Evolutionary conservation across 2,113 vertebrate species (phyloP).

Genomic region (Neodontobutis hainanensis): DNA sequence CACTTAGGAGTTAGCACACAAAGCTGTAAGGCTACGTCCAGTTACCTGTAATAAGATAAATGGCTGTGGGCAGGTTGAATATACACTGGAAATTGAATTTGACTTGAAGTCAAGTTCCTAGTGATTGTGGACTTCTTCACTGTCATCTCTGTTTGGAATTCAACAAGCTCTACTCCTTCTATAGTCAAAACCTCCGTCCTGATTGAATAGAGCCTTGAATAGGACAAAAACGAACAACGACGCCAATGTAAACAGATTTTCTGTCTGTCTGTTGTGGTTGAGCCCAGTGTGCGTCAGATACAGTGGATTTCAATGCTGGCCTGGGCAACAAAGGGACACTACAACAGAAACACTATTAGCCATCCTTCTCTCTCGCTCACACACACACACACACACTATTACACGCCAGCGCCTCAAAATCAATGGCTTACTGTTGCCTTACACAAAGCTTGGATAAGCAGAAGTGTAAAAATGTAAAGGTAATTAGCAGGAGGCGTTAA

Average conservation of each 20-base stretch:
- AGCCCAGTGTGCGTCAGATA: conserved; percentile 27
- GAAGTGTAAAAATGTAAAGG: conserved; percentile 67
- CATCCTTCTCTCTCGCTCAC: background rate
- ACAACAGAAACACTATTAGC: conserved; percentile 24
- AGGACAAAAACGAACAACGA: conserved; percentile 16
- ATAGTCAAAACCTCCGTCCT: conserved; percentile 11
- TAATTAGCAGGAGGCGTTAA: conserved; percentile 64
- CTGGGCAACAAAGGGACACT: conserved; percentile 19
- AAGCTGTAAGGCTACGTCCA: conserved; percentile 1
- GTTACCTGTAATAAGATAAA: conserved; percentile 5
- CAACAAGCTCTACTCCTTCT: conserved; percentile 7
- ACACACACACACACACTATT: conserved; percentile 11
- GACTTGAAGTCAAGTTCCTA: conserved; percentile 30
- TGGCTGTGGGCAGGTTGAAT: conserved; percentile 7
- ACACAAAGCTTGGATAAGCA: conserved; percentile 56
- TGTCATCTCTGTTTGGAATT: conserved; percentile 6
- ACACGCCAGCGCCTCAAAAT: conserved; percentile 25
- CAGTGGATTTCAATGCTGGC: conserved; percentile 32
- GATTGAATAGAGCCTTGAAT: conserved; percentile 6
- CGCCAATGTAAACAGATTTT: conserved; percentile 46
- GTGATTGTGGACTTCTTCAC: conserved; percentile 21
- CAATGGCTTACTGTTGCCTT: conserved; percentile 56
- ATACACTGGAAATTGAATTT: conserved; percentile 16
- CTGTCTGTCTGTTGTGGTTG: conserved; percentile 11
- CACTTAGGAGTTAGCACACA: no score